Evolutionary conservation across 1,140 invertebrate genomes (phyloP), one percentile per base, ranked within the genome.

Genomic region (Heliothis subflexa): DNA sequence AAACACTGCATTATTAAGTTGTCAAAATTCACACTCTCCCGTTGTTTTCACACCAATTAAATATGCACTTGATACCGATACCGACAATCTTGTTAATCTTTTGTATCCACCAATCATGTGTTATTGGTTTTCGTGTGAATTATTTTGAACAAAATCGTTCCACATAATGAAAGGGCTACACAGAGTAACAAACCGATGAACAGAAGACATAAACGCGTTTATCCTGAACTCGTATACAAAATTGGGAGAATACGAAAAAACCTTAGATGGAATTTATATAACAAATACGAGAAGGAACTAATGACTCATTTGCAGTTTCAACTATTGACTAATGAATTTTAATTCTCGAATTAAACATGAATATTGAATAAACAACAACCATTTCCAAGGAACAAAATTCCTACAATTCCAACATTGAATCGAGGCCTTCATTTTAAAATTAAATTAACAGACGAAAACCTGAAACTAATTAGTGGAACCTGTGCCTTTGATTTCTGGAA

Each of bases 11-110:
- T 68, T 68, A 84, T 89, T 85, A 85, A 82, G 59, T 57, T 75
- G 84, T 83, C 83, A 75, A 81, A 85, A 86, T 77, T 80, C 79
- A 85, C 85, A 87, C 82, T 78, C 78, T 68, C 54, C 59, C 64
- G 75, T 78, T 82, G 66, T 83, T 85, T 84, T 85, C 83, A 83
- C 80, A 83, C 81, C 83, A 83, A 70, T 80, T 80, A 80, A 81
- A 74, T 80, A 54, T 54, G 47, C 45, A 61, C 50, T n/a, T 40
- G 78, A 54, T 78, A 80, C 55, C 21, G 70, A 83, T 78, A 79
- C 62, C 61, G 45, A 68, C 77, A 85, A 85, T 86, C 75, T 84
- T 70, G 50, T 57, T 68, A 85, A 85, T 82, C 49, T 78, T 18
- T 71, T 77, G 59, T 66, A 81, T 79, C 77, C 70, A 78, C 76